Evolutionary conservation across 2,797 vertebrate species (phyloP).

Genomic region (Sylvilagus floridanus): DNA sequence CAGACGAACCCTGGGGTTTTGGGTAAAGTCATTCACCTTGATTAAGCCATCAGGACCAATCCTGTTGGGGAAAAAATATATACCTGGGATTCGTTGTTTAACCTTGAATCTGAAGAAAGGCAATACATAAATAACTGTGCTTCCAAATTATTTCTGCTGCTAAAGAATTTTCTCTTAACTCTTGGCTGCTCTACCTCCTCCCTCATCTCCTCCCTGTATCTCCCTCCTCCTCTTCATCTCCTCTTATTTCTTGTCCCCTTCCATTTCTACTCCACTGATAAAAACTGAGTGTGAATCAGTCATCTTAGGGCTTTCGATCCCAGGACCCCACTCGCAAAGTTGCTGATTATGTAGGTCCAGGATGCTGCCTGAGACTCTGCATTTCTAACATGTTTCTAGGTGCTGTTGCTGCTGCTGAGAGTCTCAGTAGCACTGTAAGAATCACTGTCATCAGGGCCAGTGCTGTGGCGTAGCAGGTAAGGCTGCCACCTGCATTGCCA

Average conservation of each 20-base stretch:
- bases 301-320: not conserved
- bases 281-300: not conserved
- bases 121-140: not conserved
- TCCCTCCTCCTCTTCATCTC: not conserved
- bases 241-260: not conserved
- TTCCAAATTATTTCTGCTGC: not conserved
- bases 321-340: not conserved
- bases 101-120: slow-evolving; percentile 19
- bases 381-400: not conserved
- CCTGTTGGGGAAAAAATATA: slow-evolving; percentile 78
- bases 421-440: not conserved
- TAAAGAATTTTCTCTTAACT: not conserved
- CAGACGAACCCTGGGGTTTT: slow-evolving; percentile 85
- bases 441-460: not conserved
- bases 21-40: slow-evolving; percentile 87
- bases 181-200: not conserved
- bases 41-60: slow-evolving; percentile 86
- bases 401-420: not conserved
- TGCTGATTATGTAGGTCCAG: not conserved
- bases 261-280: not conserved
- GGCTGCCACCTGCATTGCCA: no score
- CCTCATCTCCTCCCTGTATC: not conserved
- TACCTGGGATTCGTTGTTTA: slow-evolving; percentile 49
- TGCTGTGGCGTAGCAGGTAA: no score
- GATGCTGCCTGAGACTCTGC: not conserved